A percentile compares a stretch with the other conserved stretches of the same genome.
Conservation (phyloP, 2,797 vertebrate genomes). For the Oreochromis grahami region DNA sequence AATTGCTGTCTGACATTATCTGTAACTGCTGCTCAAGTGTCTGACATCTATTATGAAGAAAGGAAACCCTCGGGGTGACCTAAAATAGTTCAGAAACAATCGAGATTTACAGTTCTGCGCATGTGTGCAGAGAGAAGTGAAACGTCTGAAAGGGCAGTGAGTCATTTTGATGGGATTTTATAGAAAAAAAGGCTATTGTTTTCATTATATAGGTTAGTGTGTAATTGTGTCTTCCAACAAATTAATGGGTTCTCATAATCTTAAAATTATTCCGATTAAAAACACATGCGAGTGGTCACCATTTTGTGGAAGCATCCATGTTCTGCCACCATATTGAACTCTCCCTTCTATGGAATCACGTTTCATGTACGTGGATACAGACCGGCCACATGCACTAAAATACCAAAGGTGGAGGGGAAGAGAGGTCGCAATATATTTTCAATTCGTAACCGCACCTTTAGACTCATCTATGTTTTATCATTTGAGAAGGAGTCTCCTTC, state of each 20-base stretch:
- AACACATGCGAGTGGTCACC: background rate
- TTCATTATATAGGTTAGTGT: background rate
- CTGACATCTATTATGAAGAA: slow-evolving; percentile 46
- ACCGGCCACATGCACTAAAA: no score
- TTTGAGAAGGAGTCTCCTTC: no score
- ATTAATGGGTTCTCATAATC: background rate
- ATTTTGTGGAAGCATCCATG: background rate
- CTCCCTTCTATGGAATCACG: no score
- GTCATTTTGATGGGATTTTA: background rate
- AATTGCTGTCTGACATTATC: slow-evolving; percentile 44
- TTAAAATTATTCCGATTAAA: background rate
- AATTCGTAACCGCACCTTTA: no score
- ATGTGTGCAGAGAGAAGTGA: background rate
- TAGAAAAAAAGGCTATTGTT: background rate
- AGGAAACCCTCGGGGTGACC: slow-evolving; percentile 34
- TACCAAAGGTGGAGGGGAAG: no score
- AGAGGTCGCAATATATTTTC: no score
- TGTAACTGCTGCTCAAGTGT: slow-evolving; percentile 23
- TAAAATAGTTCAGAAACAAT: slow-evolving; percentile 10
- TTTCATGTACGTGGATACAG: no score
- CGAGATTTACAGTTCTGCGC: background rate
- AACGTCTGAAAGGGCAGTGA: background rate
- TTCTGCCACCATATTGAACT: no score
- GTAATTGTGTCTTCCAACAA: background rate
- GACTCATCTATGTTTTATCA: no score